phyloP scores from a whole-genome alignment of 2,797 vertebrate species.

The Alcedo atthis region DNA sequence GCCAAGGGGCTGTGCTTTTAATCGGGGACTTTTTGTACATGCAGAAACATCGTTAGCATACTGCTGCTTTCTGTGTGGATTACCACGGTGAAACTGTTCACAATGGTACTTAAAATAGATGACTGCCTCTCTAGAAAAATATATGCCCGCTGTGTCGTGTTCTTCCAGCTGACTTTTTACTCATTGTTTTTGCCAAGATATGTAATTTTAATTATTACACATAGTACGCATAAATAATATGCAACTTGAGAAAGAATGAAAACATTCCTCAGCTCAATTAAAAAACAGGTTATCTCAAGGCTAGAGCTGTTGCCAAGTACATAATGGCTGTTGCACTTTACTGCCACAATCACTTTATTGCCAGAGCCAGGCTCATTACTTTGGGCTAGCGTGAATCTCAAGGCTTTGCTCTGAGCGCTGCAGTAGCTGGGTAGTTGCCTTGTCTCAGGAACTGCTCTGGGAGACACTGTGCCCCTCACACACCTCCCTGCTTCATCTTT shows the following conservation, averaged over 20 bases:
- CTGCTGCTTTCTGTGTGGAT: conserved; percentile 11
- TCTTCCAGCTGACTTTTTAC: conserved; percentile 49
- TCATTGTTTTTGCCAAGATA: conserved; percentile 51
- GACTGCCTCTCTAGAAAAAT: conserved; percentile 53
- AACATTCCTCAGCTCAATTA: conserved; percentile 70
- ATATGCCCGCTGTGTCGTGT: background rate
- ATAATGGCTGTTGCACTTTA: conserved; percentile 67
- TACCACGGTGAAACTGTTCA: conserved; percentile 25
- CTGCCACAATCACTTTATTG: conserved; percentile 54
- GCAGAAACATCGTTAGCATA: background rate
- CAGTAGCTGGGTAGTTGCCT: background rate
- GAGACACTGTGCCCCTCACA: background rate
- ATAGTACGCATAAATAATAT: conserved; percentile 66
- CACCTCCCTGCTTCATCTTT: background rate
- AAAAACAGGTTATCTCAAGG: conserved; percentile 69
- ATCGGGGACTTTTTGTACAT: background rate
- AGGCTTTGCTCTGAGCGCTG: background rate
- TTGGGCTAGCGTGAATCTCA: conserved; percentile 12
- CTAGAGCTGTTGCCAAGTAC: conserved; percentile 48
- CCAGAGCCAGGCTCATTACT: conserved; percentile 49
- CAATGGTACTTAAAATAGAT: conserved; percentile 61
- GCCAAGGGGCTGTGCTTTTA: conserved; percentile 14
- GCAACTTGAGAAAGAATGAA: conserved; percentile 60
- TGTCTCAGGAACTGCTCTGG: background rate
- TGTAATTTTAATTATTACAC: conserved; percentile 66